Conservation (phyloP, 2,113 vertebrate genomes). For the Cichladusa arquata region DNA sequence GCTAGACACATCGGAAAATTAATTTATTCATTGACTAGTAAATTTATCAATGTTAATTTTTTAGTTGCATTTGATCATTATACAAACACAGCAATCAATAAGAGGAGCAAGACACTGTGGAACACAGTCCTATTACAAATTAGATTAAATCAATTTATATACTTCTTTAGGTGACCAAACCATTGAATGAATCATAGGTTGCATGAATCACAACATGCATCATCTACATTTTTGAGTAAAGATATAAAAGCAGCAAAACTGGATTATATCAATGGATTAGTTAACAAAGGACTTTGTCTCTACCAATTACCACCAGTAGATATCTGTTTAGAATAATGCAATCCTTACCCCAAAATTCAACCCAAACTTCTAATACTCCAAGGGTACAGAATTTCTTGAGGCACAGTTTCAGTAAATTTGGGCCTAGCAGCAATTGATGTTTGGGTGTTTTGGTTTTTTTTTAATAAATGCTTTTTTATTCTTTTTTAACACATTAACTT, state of each 20-base stretch:
- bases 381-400: background rate
- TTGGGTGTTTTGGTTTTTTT: background rate
- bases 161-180: background rate
- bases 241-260: background rate
- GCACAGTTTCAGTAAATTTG: background rate
- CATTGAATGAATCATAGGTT: background rate
- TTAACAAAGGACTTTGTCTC: background rate
- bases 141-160: background rate
- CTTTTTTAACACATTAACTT: background rate
- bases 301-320: background rate
- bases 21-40: background rate
- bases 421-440: background rate
- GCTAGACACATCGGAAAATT: background rate
- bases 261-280: background rate
- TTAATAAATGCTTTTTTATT: background rate
- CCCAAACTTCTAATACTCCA: background rate
- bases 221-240: background rate
- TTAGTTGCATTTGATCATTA: background rate
- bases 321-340: background rate
- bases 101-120: background rate
- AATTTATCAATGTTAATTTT: background rate
- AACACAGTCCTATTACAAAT: background rate
- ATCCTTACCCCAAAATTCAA: background rate
- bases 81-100: background rate
- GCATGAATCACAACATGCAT: background rate